These are phyloP conservation scores for Oopsacas minuta DNA, from an alignment of 37 sponge, comb jelly and placozoan genomes.

Conservation along the genomic window DNA sequence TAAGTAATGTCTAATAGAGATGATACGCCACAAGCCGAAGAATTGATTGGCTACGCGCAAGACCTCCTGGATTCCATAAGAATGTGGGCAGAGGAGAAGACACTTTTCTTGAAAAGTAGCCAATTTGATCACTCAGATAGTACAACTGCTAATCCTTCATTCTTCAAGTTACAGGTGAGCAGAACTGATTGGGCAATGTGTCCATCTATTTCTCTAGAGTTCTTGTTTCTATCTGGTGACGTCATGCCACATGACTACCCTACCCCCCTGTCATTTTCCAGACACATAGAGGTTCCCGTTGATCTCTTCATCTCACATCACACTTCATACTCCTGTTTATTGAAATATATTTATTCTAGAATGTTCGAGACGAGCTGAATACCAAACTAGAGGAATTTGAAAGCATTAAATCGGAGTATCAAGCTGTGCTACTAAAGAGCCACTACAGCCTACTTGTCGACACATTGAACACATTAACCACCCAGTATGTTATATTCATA, in stretches of 20 bases:
- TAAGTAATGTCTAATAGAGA: no score
- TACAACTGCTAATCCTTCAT: not conserved
- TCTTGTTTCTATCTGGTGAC: no score
- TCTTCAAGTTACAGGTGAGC: not conserved
- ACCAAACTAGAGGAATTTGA: not conserved
- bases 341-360: no score
- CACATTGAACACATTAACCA: not conserved
- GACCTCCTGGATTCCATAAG: not conserved
- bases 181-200: not conserved
- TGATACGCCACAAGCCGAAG: not conserved
- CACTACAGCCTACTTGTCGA: not conserved
- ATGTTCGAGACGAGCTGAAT: not conserved
- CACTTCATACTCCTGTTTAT: no score
- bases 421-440: not conserved
- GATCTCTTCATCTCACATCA: no score
- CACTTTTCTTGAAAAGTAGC: not conserved
- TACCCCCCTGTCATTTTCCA: no score
- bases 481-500: not conserved
- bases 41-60: not conserved
- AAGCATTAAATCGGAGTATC: not conserved
- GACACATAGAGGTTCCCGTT: no score
- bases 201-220: no score
- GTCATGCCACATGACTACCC: no score
- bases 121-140: not conserved
- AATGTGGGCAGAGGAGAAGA: constrained; percentile 10